A percentile compares a stretch with the other conserved stretches of the same genome.
phyloP scores from a whole-genome alignment of 1,140 invertebrate species.

The Bombus impatiens region DNA sequence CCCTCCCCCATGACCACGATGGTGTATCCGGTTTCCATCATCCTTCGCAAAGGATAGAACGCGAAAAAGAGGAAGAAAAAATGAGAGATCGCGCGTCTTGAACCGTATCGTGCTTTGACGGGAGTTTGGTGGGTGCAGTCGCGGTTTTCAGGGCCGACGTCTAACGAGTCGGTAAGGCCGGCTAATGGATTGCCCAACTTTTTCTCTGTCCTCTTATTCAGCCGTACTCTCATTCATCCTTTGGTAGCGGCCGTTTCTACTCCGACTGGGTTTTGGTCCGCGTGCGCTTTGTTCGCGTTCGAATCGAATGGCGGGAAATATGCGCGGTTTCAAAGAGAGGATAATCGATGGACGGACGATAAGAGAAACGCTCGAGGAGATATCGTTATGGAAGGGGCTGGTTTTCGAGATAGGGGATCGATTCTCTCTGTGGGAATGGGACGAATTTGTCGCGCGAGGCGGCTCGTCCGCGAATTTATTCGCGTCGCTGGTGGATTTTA shows the following conservation, averaged over 20 bases:
- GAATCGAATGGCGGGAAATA: conserved; percentile 38
- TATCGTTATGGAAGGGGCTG: too few relatives aligned
- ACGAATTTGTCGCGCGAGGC: conserved; percentile 39
- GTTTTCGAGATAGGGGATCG: conserved; percentile 8
- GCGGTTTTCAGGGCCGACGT: conserved; percentile 48
- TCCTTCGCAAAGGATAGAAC: neutral
- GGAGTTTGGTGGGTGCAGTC: conserved; percentile 40
- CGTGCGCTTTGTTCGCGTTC: conserved; percentile 21
- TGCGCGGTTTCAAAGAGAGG: conserved; percentile 19
- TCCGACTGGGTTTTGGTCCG: neutral
- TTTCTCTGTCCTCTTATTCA: conserved; percentile 56
- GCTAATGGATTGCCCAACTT: conserved; percentile 66
- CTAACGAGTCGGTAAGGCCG: conserved; percentile 36
- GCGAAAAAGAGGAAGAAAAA: neutral
- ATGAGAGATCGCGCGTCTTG: conserved; percentile 26
- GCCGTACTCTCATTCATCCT: conserved; percentile 41
- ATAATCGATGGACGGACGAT: conserved; percentile 40
- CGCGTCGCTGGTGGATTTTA: conserved; percentile 28
- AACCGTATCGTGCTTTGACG: conserved; percentile 37
- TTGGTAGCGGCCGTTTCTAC: conserved; percentile 19
- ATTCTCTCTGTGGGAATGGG: neutral
- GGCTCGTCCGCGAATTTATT: conserved; percentile 37
- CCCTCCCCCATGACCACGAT: neutral
- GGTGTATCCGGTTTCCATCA: neutral
- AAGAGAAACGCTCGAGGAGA: neutral